These are phyloP conservation scores for Dynastes hyllus DNA, from an alignment of 2,888 invertebrate species.

Conservation along the genomic window DNA sequence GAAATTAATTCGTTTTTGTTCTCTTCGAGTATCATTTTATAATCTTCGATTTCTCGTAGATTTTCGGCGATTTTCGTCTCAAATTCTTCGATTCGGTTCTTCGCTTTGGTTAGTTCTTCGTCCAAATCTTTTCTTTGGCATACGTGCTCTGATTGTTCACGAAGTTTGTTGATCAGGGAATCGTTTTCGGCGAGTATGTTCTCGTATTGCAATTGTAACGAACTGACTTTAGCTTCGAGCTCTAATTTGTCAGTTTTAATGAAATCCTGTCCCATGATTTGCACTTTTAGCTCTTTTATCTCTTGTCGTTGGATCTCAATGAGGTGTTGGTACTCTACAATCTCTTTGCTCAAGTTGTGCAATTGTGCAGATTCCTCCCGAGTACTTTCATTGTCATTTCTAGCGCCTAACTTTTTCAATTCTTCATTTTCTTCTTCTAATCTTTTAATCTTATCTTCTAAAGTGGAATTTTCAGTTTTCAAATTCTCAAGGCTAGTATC, in stretches of 20 bases:
- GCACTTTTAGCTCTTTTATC: conserved; percentile 59
- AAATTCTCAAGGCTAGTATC: conserved; percentile 69
- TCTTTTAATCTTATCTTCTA: conserved; percentile 64
- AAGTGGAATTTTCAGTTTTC: conserved; percentile 48
- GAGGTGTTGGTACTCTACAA: conserved; percentile 59
- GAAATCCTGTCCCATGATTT: conserved; percentile 56
- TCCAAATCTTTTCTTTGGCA: conserved; percentile 64
- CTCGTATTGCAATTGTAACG: conserved; percentile 59
- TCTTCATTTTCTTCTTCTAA: conserved; percentile 67
- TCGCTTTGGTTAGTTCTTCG: conserved; percentile 58
- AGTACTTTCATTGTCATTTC: conserved; percentile 22
- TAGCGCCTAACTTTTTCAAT: conserved; percentile 54
- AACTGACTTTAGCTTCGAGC: conserved; percentile 51
- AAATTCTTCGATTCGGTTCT: conserved; percentile 60
- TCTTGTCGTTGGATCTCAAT: conserved; percentile 61
- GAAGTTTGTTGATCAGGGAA: conserved; percentile 59
- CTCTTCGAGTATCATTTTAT: conserved; percentile 64
- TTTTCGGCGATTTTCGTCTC: conserved; percentile 62
- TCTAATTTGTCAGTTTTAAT: conserved; percentile 60
- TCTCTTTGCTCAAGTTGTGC: conserved; percentile 48
- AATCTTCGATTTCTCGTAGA: conserved; percentile 64
- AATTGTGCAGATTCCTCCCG: background rate
- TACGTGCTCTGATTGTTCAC: conserved; percentile 60
- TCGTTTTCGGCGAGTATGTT: conserved; percentile 62
- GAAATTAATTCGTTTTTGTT: conserved; percentile 66